phyloP scores from a whole-genome alignment of 2,113 vertebrate genomes.

The Anthoscopus minutus region DNA sequence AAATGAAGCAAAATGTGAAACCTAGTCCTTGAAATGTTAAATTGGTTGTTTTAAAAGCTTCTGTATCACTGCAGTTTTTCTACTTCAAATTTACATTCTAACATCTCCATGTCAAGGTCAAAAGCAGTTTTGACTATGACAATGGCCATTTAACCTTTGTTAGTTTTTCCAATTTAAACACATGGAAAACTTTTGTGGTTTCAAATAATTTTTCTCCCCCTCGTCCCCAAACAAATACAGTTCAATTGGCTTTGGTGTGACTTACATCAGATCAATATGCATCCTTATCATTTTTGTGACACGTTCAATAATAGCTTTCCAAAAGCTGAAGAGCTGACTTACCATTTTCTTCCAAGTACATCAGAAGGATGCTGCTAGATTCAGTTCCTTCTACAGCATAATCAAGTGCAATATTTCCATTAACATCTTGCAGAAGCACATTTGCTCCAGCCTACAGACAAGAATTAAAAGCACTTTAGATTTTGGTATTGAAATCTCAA shows the following conservation, averaged over 20 bases:
- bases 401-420: constrained; percentile 87
- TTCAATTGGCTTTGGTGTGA: neutral
- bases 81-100: neutral
- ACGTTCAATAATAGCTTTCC: neutral
- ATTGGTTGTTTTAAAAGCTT: neutral
- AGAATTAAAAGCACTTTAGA: neutral
- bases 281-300: neutral
- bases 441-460: constrained; percentile 83
- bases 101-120: neutral
- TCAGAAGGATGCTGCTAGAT: constrained; percentile 82
- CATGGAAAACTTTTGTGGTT: neutral
- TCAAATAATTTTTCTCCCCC: neutral
- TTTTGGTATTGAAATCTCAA: neutral
- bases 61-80: neutral
- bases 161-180: neutral
- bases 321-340: constrained; percentile 22
- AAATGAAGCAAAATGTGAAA: neutral
- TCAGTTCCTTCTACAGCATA: constrained; percentile 88
- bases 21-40: neutral
- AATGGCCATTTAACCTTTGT: neutral
- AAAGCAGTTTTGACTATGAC: neutral
- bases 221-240: neutral
- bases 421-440: constrained; percentile 88
- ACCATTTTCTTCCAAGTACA: constrained; percentile 91
- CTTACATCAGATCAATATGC: neutral